A percentile compares a stretch with the other conserved stretches of the same genome.
Conservation (phyloP, 2,797 vertebrate species). For the Microchirus variegatus region DNA sequence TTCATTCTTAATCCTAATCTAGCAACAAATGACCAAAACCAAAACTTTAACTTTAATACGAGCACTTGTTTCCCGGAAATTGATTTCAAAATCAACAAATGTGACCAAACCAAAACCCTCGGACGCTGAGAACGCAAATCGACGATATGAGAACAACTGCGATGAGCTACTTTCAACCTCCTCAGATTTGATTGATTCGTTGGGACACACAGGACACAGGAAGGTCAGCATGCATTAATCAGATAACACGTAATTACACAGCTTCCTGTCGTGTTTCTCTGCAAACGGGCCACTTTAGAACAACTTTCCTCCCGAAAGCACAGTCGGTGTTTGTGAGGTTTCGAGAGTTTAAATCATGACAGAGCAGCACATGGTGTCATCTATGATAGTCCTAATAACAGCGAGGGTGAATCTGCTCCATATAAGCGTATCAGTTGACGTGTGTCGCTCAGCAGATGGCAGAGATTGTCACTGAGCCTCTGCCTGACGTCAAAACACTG, state of each 20-base stretch:
- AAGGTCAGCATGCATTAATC: conserved; percentile 57
- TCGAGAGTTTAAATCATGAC: neutral
- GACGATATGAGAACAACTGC: conserved; percentile 2
- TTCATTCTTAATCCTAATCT: too few relatives aligned
- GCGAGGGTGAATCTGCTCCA: conserved; percentile 2
- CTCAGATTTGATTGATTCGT: conserved; percentile 44
- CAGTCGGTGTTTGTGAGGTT: neutral
- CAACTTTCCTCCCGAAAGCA: neutral
- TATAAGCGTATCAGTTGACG: neutral
- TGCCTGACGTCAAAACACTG: conserved; percentile 63
- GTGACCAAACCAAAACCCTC: too few relatives aligned
- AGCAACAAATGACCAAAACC: too few relatives aligned
- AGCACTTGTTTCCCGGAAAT: too few relatives aligned
- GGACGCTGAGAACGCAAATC: neutral
- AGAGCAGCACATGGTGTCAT: too few relatives aligned
- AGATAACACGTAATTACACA: conserved; percentile 43
- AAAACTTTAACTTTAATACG: too few relatives aligned
- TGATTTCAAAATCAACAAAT: too few relatives aligned
- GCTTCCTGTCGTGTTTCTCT: conserved; percentile 40
- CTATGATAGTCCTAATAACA: too few relatives aligned
- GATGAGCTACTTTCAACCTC: conserved; percentile 22
- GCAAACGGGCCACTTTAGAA: neutral
- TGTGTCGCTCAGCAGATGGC: conserved; percentile 49
- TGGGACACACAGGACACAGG: conserved; percentile 27
- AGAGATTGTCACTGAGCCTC: conserved; percentile 52